A percentile compares a stretch with the other conserved stretches of the same genome.
Conservation (phyloP, 2,113 vertebrate genomes). For the Bos taurus region DNA sequence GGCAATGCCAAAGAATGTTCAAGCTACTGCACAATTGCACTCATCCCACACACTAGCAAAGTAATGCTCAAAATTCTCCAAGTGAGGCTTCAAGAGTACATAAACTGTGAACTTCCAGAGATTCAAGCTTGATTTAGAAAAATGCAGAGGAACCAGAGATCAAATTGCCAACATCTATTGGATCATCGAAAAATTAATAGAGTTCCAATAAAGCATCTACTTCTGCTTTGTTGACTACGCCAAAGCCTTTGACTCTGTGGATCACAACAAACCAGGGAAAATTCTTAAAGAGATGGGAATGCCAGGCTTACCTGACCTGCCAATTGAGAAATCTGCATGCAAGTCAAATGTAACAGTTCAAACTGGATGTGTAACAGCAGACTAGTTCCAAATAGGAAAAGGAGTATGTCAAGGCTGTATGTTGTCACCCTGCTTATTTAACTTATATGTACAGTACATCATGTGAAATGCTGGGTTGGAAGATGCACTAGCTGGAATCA, state of each 20-base stretch:
- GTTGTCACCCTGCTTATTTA: not conserved
- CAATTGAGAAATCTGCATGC: not conserved
- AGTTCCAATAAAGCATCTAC: not conserved
- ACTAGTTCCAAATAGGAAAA: not conserved
- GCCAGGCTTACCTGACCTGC: not conserved
- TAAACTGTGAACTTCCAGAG: not conserved
- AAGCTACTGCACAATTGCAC: not conserved
- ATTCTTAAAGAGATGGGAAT: not conserved
- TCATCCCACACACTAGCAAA: not conserved
- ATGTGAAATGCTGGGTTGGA: not conserved
- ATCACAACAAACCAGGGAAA: not conserved
- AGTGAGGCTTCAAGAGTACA: not conserved
- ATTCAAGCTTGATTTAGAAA: not conserved
- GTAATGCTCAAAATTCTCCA: not conserved
- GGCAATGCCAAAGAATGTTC: not conserved
- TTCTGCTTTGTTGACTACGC: not conserved
- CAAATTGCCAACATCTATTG: not conserved
- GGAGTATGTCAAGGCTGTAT: not conserved
- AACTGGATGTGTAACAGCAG: not conserved
- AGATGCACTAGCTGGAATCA: not conserved
- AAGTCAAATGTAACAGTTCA: not conserved
- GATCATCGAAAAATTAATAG: not conserved
- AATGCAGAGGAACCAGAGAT: not conserved
- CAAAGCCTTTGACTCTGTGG: not conserved
- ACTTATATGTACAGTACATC: not conserved